Percentiles rank a stretch among this genome's conserved stretches.
These are phyloP conservation scores for Parasteatoda lunata DNA, from an alignment of 2,888 invertebrate genomes.

Conservation along the genomic window DNA sequence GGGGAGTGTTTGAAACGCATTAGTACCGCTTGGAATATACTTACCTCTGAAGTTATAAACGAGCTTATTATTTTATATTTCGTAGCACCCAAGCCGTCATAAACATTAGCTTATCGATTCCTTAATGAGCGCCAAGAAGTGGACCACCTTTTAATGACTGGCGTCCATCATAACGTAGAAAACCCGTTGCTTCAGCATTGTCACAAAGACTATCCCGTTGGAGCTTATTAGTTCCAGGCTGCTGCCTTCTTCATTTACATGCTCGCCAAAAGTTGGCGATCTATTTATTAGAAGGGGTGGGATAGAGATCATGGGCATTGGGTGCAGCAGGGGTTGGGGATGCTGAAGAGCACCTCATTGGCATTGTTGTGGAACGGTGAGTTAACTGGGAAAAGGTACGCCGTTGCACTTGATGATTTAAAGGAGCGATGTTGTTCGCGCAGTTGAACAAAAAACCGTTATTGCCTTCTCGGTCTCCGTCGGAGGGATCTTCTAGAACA, in stretches of 20 bases:
- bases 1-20: slow-evolving; percentile 46
- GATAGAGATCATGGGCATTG: neutral
- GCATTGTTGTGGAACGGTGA: slow-evolving; percentile 68
- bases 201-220: slow-evolving; percentile 51
- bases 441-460: slow-evolving; percentile 66
- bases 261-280: slow-evolving; percentile 52
- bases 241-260: slow-evolving; percentile 66
- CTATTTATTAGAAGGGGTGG: slow-evolving; percentile 57
- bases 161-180: slow-evolving; percentile 56
- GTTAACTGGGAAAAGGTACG: slow-evolving; percentile 41
- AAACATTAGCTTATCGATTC: slow-evolving; percentile 69
- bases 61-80: slow-evolving; percentile 68
- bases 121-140: slow-evolving; percentile 56
- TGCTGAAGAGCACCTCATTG: slow-evolving; percentile 36
- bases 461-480: slow-evolving; percentile 58
- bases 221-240: slow-evolving; percentile 67
- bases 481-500: slow-evolving; percentile 15
- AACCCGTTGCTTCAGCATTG: slow-evolving; percentile 23
- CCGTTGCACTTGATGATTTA: slow-evolving; percentile 63
- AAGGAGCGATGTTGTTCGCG: slow-evolving; percentile 50
- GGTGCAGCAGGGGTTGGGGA: slow-evolving; percentile 15
- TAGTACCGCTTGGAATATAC: slow-evolving; percentile 66
- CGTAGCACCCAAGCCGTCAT: slow-evolving; percentile 60
- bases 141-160: slow-evolving; percentile 64
- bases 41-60: slow-evolving; percentile 61